A percentile compares a stretch with the other conserved stretches of the same genome.
Conservation (phyloP, 1,140 invertebrate genomes). For the Drosophila serrata region DNA sequence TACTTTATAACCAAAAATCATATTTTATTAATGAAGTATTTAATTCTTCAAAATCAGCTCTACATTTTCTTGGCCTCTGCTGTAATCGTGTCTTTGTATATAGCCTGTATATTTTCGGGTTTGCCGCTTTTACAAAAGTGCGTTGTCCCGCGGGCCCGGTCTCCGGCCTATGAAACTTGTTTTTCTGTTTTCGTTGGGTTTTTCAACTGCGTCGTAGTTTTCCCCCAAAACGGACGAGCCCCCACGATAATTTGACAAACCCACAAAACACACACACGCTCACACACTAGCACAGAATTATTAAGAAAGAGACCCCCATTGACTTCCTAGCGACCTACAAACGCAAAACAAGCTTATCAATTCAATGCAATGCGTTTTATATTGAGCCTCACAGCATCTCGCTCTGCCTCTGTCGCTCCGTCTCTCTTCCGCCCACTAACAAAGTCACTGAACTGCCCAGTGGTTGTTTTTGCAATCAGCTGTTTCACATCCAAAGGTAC, state of each 20-base stretch:
- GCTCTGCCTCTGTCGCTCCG: background rate
- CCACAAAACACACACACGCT: slow-evolving; percentile 6
- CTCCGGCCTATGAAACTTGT: slow-evolving; percentile 24
- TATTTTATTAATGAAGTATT: background rate
- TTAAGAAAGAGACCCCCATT: slow-evolving; percentile 38
- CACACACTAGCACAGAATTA: slow-evolving; percentile 14
- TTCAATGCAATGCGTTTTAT: slow-evolving; percentile 46
- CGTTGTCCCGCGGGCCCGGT: slow-evolving; percentile 30
- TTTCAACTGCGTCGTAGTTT: slow-evolving; percentile 49
- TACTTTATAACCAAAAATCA: background rate
- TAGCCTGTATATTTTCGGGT: slow-evolving; percentile 32
- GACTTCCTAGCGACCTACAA: slow-evolving; percentile 52
- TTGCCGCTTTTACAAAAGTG: slow-evolving; percentile 29
- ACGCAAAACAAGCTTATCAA: slow-evolving; percentile 48
- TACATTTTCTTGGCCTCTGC: background rate
- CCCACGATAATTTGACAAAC: slow-evolving; percentile 32
- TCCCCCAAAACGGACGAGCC: slow-evolving; percentile 38
- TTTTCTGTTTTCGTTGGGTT: slow-evolving; percentile 32
- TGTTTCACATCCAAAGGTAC: slow-evolving; percentile 25
- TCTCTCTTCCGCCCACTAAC: slow-evolving; percentile 28
- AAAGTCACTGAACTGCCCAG: slow-evolving; percentile 47
- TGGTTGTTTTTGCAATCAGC: slow-evolving; percentile 51
- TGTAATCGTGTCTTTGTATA: slow-evolving; percentile 13
- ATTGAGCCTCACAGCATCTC: slow-evolving; percentile 40
- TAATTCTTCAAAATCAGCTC: too few species aligned